Evolutionary conservation across 2,888 invertebrate genomes (phyloP).

Genomic region (Cancer borealis): DNA sequence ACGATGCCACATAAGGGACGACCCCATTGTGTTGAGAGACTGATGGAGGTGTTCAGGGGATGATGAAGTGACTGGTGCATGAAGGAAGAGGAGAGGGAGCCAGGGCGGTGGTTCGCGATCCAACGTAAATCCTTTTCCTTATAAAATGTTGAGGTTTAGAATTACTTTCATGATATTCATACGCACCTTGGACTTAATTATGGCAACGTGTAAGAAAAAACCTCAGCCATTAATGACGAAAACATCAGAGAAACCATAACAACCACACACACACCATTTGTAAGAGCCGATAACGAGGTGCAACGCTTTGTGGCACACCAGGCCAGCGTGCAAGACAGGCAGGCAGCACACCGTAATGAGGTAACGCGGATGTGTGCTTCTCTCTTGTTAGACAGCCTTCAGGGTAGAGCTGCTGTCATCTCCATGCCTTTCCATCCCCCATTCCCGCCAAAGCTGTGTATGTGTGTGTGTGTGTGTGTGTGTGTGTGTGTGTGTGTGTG

Average conservation of each 20-base stretch:
- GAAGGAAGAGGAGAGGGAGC: background rate
- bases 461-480: constrained; percentile 16
- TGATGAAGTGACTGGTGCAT: constrained; percentile 15
- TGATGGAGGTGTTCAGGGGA: background rate
- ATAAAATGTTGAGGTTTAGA: background rate
- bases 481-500: background rate
- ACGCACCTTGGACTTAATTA: background rate
- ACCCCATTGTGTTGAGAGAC: background rate
- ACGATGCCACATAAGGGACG: background rate
- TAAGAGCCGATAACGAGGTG: background rate
- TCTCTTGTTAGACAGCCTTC: background rate
- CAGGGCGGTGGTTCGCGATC: background rate
- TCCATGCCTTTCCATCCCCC: background rate
- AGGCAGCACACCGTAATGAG: constrained; percentile 14
- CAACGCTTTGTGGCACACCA: background rate
- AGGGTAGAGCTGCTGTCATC: background rate
- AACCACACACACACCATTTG: background rate
- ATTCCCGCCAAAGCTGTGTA: background rate
- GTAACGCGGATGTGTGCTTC: background rate
- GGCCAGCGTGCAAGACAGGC: background rate
- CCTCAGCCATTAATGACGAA: background rate
- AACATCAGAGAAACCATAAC: constrained; percentile 17
- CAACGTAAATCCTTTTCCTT: background rate
- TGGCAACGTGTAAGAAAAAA: background rate
- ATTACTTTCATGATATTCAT: background rate